These are phyloP conservation scores for Nannoperca australis DNA, from an alignment of 2,797 vertebrate genomes.

Conservation along the genomic window DNA sequence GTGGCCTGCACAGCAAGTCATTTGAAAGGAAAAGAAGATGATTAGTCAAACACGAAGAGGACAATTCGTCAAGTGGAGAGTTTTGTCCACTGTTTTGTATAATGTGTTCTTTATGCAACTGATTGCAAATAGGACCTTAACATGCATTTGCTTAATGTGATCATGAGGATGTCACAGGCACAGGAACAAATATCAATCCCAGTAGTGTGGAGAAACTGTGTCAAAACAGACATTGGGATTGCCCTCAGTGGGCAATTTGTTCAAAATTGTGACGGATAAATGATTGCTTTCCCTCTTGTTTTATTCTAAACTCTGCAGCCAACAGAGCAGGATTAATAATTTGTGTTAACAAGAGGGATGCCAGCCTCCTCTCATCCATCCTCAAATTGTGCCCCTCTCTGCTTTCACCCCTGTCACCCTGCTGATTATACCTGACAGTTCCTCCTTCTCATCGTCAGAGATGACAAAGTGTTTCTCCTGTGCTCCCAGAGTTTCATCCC, in stretches of 20 bases:
- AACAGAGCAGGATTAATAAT: constrained; percentile 66
- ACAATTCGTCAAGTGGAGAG: constrained; percentile 22
- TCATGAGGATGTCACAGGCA: constrained; percentile 50
- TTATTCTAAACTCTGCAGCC: constrained; percentile 53
- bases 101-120: constrained; percentile 61
- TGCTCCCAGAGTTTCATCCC: constrained; percentile 66
- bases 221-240: constrained; percentile 39
- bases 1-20: constrained; percentile 20
- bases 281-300: constrained; percentile 49
- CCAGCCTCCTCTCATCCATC: constrained; percentile 63
- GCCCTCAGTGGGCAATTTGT: constrained; percentile 41
- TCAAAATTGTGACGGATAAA: constrained; percentile 48
- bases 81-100: constrained; percentile 52
- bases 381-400: constrained; percentile 55
- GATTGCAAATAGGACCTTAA: constrained; percentile 17
- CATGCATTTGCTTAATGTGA: constrained; percentile 59
- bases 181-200: constrained; percentile 29
- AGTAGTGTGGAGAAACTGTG: constrained; percentile 24
- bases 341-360: constrained; percentile 73
- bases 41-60: constrained; percentile 34
- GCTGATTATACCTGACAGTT: constrained; percentile 72
- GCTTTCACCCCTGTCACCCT: constrained; percentile 58
- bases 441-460: constrained; percentile 64
- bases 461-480: constrained; percentile 72
- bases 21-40: constrained; percentile 65